Evolutionary conservation across 1,140 invertebrate genomes (phyloP), one percentile per base, ranked within the genome.

Genomic region (Polyergus mexicanus): DNA sequence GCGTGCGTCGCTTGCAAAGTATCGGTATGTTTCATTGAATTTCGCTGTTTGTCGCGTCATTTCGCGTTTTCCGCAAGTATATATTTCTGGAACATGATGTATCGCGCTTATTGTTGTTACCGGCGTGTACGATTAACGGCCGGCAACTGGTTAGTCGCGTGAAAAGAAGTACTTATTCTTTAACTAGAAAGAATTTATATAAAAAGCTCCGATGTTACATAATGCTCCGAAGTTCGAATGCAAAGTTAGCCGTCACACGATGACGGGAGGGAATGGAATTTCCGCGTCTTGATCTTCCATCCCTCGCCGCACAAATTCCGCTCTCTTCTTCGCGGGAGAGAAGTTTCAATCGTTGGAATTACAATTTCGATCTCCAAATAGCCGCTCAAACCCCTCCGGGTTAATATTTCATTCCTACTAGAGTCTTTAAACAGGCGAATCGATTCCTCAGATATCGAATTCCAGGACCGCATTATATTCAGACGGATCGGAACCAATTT

Each of bases 401-500:
- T 89, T 89, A 89, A 89, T 89, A 89, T 89, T 89, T 86, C 35
- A 84, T 84, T 65, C 60, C 44, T 76, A n/a, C 41, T 19, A 65
- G 65, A 65, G 65, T 89, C 88, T 89, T 89, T 86, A 89, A 86
- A 89, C 60, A 89, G 63, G 68, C 69, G 60, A 89, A 89, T 89
- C 87, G 77, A 89, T 89, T 86, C 28, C 77, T 77, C 58, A 44
- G 72, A 89, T 84, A 74, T 77, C 68, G 65, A 76, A 56, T 68
- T 62, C 38, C 62, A 25, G 44, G 76, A 56, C 35, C 65, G 51
- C 58, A 80, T 83, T 77, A 72, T 71, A 80, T 69, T 74, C 54
- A 60, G 47, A 4, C 47, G 41, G 41, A 62, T 22, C 56, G 72
- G 69, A 84, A 86, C 83, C 80, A 84, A 85, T 87, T 77, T 58